Evolutionary conservation across 2,113 vertebrate species (phyloP).

Genomic region (Ailuropoda melanoleuca): DNA sequence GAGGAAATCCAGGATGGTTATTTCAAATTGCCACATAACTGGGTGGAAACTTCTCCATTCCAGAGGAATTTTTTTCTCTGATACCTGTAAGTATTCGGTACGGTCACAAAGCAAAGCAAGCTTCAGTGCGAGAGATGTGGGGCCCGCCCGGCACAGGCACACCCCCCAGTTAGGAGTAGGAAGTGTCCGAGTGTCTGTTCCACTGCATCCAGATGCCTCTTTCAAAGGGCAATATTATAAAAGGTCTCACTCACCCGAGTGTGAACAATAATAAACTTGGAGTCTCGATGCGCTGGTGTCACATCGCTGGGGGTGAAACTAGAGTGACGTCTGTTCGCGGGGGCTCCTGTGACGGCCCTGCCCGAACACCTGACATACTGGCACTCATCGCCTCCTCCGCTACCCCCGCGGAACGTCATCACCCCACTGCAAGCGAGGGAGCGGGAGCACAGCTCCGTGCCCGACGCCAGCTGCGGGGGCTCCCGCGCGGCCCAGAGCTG

Average conservation of each 20-base stretch:
- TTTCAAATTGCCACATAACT: too few relatives aligned
- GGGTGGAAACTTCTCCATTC: too few relatives aligned
- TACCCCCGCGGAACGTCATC: background rate
- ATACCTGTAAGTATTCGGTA: fast-evolving
- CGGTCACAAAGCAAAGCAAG: background rate
- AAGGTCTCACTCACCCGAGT: background rate
- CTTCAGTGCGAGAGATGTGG: too few relatives aligned
- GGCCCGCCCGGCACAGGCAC: too few relatives aligned
- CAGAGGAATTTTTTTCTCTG: too few relatives aligned
- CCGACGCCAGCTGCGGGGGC: fast-evolving
- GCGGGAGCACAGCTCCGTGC: background rate
- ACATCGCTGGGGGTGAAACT: background rate
- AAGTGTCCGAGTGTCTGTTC: background rate
- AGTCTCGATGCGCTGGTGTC: background rate
- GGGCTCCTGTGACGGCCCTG: fast-evolving
- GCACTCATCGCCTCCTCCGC: background rate
- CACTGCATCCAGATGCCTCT: background rate
- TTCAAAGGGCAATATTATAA: background rate
- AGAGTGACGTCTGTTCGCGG: fast-evolving
- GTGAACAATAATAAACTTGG: background rate
- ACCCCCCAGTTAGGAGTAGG: too few relatives aligned
- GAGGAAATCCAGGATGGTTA: too few relatives aligned
- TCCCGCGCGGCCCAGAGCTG: fast-evolving
- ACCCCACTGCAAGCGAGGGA: background rate
- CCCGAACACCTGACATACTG: background rate